Base-by-base conservation (phyloP, 2,797 vertebrate species). In the Oophaga sylvatica region DNA sequence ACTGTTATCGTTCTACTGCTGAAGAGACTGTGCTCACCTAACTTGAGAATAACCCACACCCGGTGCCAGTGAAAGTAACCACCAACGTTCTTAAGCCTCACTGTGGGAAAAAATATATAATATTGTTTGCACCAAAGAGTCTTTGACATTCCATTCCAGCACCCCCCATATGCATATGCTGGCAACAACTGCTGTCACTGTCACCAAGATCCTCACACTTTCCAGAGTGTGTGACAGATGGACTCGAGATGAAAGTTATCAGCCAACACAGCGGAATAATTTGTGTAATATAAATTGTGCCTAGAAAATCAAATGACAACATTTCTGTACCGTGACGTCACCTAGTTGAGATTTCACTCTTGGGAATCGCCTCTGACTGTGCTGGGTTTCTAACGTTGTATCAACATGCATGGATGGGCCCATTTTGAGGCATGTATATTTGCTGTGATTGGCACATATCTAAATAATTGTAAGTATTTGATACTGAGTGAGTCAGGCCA, bases 401-500 rank as follows among this genome's bases (percentile, higher is more conserved):
- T 81, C 68, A 20, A 22, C 63, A 60, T 48, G 26, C 48, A 57
- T 59, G 60, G n/a, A 35, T 41, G 67, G 62, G 31, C 65, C 67
- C 67, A 16, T 70, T 35, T 73, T 63, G 67, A 22, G 53, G 60
- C 71, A 57, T 45, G 60, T 20, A 67, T 68, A 10, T 29, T 83
- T 78, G 86, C 81, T 78, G 26, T 70, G 62, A 78, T 79, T 77
- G 81, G 73, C 81, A 48, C 60, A 60, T 67, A 12, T 57, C 53
- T 70, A 22, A 65, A 41, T 67, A n/a, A 65, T 4, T 65, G 77
- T 85, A 65, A 41, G 80, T 83, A 88, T 85, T 81, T 15, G 56
- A 81, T 77, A 68, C 7, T 81, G 87, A 85, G 79, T 62, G 87
- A 85, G 29, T 53, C 48, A 35, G 83, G 87, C 82, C 84, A 89